These are phyloP conservation scores for Athalia circularis DNA, from an alignment of 2,888 invertebrate genomes.

Conservation along the genomic window DNA sequence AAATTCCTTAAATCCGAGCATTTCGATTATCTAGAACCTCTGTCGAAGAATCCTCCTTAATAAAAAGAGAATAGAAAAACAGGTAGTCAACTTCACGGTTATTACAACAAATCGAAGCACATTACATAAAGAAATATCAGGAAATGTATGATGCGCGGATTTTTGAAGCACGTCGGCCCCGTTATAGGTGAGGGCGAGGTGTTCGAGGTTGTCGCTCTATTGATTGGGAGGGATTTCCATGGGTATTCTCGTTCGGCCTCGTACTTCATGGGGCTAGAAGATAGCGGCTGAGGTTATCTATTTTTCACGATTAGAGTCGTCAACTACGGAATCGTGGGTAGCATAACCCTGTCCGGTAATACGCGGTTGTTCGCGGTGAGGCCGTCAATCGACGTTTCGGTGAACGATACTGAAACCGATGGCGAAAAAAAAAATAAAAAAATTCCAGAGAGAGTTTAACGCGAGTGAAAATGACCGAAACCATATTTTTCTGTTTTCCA, in stretches of 20 bases:
- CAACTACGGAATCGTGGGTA: conserved; percentile 32
- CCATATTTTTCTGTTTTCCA: conserved; percentile 17
- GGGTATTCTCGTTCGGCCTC: conserved; percentile 6
- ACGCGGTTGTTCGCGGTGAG: conserved; percentile 6
- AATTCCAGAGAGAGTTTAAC: conserved; percentile 37
- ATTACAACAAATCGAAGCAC: no score
- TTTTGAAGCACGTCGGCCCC: neutral
- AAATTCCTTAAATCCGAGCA: no score
- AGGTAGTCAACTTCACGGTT: no score
- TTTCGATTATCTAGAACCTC: no score
- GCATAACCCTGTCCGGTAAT: conserved; percentile 41
- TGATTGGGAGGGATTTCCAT: conserved; percentile 1
- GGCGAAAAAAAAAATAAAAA: conserved; percentile 27
- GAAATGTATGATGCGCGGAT: neutral
- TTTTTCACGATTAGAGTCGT: conserved; percentile 35
- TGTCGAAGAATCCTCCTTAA: no score
- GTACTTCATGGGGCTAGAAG: neutral
- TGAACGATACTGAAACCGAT: conserved; percentile 1
- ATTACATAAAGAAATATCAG: no score
- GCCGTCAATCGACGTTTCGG: conserved; percentile 29
- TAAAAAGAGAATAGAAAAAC: no score
- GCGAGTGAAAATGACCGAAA: conserved; percentile 41
- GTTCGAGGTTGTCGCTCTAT: conserved; percentile 27
- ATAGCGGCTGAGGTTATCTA: conserved; percentile 7
- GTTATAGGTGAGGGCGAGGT: neutral